A percentile compares a stretch with the other conserved stretches of the same genome.
Conservation (phyloP, 1,140 invertebrate genomes). For the Aradophagus sp. region DNA sequence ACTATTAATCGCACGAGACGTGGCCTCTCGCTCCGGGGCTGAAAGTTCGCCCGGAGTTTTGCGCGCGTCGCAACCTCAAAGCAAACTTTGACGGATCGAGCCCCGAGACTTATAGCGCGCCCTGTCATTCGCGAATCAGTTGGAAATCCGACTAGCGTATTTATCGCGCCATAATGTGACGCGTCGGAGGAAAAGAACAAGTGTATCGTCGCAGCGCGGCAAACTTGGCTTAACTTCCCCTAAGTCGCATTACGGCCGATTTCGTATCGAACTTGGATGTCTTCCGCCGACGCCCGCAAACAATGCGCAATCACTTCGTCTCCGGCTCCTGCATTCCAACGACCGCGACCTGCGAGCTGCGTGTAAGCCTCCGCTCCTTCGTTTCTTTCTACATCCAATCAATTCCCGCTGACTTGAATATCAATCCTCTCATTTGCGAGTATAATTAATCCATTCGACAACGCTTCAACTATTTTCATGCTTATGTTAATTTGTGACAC, state of each 20-base stretch:
- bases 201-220: conserved; percentile 17
- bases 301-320: conserved; percentile 11
- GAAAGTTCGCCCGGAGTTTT: conserved; percentile 48
- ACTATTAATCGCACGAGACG: conserved; percentile 59
- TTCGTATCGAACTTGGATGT: conserved; percentile 18
- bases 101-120: conserved; percentile 42
- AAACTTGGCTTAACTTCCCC: conserved; percentile 36
- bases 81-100: conserved; percentile 58
- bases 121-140: conserved; percentile 53
- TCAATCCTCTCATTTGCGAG: no score
- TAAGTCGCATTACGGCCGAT: conserved; percentile 32
- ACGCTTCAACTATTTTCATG: no score
- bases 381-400: no score
- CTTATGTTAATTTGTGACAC: no score
- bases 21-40: conserved; percentile 39
- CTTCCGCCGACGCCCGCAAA: conserved; percentile 10
- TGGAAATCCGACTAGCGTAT: conserved; percentile 52
- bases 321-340: no score
- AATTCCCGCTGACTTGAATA: no score
- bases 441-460: no score
- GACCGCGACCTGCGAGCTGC: no score
- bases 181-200: conserved; percentile 35
- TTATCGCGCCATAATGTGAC: conserved; percentile 44
- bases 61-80: conserved; percentile 42
- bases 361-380: no score